Conservation (phyloP, 2,888 invertebrate species). For the Standfussiana lucernea region DNA sequence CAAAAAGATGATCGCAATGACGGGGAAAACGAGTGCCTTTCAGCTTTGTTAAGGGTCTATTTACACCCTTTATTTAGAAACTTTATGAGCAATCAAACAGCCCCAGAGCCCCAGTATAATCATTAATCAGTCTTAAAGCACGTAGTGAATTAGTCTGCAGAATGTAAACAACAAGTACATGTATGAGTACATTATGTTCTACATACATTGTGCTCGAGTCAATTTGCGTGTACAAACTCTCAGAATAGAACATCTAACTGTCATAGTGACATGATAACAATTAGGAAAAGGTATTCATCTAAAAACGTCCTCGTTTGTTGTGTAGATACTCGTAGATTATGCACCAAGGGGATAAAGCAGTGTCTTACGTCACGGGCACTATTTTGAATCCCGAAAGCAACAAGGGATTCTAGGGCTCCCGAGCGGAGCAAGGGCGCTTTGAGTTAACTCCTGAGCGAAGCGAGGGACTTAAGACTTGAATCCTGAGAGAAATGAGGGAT, state of each 20-base stretch:
- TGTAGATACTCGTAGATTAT: too few relatives aligned
- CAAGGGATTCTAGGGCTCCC: too few relatives aligned
- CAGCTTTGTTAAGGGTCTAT: background rate
- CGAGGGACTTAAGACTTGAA: too few relatives aligned
- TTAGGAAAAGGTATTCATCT: slow-evolving; percentile 28
- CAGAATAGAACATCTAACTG: slow-evolving; percentile 27
- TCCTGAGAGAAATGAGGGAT: too few relatives aligned
- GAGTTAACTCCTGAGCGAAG: too few relatives aligned
- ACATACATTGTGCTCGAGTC: slow-evolving; percentile 6
- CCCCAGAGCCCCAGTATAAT: background rate
- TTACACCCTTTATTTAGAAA: background rate
- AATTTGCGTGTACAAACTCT: slow-evolving; percentile 22
- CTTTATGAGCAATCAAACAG: background rate
- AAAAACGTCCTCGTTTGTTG: background rate
- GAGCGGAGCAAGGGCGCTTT: too few relatives aligned
- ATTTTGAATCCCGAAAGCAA: too few relatives aligned
- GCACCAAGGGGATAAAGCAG: too few relatives aligned
- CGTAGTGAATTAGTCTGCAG: slow-evolving; percentile 17
- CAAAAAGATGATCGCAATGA: background rate
- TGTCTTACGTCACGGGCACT: too few relatives aligned
- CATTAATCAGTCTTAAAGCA: slow-evolving; percentile 33
- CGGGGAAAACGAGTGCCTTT: background rate
- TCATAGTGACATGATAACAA: slow-evolving; percentile 31
- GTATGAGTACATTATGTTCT: slow-evolving; percentile 6
- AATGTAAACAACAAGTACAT: slow-evolving; percentile 21